phyloP scores from a whole-genome alignment of 2,888 invertebrate genomes.

The Drosophila percnosoma region DNA sequence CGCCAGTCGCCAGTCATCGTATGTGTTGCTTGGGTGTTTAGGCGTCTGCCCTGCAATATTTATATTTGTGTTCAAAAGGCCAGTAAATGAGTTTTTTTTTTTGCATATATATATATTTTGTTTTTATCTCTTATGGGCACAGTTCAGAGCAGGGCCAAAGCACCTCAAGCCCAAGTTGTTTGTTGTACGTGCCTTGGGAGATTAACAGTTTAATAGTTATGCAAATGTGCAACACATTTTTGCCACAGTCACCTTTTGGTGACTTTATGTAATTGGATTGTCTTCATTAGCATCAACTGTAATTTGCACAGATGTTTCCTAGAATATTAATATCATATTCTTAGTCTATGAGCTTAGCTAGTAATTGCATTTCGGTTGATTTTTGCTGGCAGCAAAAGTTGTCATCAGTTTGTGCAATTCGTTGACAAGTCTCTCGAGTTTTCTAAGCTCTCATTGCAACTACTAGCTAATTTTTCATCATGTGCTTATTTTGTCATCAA shows the following conservation, averaged over 20 bases:
- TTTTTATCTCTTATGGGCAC: not conserved
- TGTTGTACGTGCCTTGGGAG: slow-evolving; percentile 6
- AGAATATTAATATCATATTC: not conserved
- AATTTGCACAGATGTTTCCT: not conserved
- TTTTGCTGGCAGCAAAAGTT: not conserved
- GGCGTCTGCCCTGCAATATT: slow-evolving; percentile 24
- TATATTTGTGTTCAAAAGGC: slow-evolving; percentile 46
- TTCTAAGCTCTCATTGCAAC: slow-evolving; percentile 16
- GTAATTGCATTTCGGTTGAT: not conserved
- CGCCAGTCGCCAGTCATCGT: slow-evolving; percentile 9
- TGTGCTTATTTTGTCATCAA: slow-evolving; percentile 10
- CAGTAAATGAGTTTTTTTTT: slow-evolving; percentile 40
- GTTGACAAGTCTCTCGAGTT: not conserved
- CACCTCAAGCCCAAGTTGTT: slow-evolving; percentile 28
- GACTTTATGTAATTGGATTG: slow-evolving; percentile 6
- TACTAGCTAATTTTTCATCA: slow-evolving; percentile 1
- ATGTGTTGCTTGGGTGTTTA: slow-evolving; percentile 2
- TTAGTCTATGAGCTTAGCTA: not conserved
- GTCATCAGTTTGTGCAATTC: not conserved
- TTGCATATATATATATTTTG: no score
- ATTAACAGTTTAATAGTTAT: slow-evolving; percentile 35
- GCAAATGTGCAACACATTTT: slow-evolving; percentile 29
- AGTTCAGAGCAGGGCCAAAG: slow-evolving; percentile 39
- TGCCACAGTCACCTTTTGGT: slow-evolving; percentile 7
- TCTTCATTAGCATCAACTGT: not conserved